These are phyloP conservation scores for Limenitis camilla DNA, from an alignment of 2,888 invertebrate species.

Conservation along the genomic window DNA sequence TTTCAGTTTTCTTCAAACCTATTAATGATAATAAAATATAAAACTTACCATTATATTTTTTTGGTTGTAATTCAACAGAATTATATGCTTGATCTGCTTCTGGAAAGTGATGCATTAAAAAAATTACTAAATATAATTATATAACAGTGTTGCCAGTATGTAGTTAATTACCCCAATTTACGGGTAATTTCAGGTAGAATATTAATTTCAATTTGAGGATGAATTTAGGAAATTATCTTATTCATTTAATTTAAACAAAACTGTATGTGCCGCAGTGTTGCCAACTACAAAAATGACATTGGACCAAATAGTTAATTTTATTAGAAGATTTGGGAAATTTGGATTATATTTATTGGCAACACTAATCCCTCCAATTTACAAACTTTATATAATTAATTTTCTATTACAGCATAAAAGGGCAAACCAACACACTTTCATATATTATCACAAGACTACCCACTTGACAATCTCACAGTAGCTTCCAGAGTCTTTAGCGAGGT, in stretches of 20 bases:
- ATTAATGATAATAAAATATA: not conserved
- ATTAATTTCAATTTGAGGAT: too few relatives aligned
- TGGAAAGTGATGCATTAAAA: not conserved
- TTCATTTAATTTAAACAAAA: too few relatives aligned
- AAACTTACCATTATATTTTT: constrained; percentile 1
- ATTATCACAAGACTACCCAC: constrained; percentile 31
- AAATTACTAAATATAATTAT: not conserved
- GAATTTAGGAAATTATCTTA: too few relatives aligned
- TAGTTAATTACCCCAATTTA: not conserved
- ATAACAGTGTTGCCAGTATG: not conserved
- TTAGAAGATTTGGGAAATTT: too few relatives aligned
- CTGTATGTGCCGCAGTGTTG: too few relatives aligned
- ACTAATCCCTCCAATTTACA: too few relatives aligned
- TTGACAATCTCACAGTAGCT: constrained; percentile 32
- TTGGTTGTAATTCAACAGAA: constrained; percentile 2
- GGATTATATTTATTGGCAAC: too few relatives aligned
- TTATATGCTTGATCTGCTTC: constrained; percentile 12
- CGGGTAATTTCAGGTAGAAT: not conserved
- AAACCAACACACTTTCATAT: not conserved
- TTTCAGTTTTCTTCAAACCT: not conserved
- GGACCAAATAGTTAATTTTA: too few relatives aligned
- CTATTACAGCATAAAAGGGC: not conserved
- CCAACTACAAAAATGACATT: too few relatives aligned
- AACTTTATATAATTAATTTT: not conserved
- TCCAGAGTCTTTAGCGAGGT: constrained; percentile 39